Conservation (phyloP, 2,797 vertebrate species). For the Oreochromis mossambicus region DNA sequence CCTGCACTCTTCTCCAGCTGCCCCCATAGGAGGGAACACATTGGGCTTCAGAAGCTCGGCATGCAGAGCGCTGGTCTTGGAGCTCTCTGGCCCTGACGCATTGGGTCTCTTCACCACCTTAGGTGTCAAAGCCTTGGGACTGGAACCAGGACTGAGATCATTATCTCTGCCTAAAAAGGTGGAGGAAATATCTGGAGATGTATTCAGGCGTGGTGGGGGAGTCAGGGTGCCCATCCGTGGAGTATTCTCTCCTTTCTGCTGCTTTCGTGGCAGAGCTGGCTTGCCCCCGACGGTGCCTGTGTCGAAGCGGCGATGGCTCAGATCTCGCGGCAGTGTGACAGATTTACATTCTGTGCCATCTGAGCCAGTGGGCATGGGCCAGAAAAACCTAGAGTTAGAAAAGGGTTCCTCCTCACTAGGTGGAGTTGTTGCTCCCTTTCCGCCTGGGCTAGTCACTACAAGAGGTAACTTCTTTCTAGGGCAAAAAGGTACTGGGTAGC, state of each 20-base stretch:
- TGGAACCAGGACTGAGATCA: slow-evolving; percentile 86
- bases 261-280: slow-evolving; percentile 93
- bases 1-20: slow-evolving; percentile 82
- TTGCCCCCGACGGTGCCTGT: slow-evolving; percentile 87
- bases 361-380: slow-evolving; percentile 83
- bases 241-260: slow-evolving; percentile 78
- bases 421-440: slow-evolving; percentile 69
- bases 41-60: slow-evolving; percentile 78
- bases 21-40: slow-evolving; percentile 71
- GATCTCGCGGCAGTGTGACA: slow-evolving; percentile 89
- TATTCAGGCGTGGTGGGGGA: slow-evolving; percentile 86
- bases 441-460: slow-evolving; percentile 55
- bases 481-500: slow-evolving; percentile 81
- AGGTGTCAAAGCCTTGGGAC: slow-evolving; percentile 85
- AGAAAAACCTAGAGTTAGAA: slow-evolving; percentile 86
- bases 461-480: slow-evolving; percentile 84
- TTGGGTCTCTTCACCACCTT: slow-evolving; percentile 82
- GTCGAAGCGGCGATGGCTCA: slow-evolving; percentile 88
- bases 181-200: slow-evolving; percentile 80
- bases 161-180: slow-evolving; percentile 81
- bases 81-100: slow-evolving; percentile 68
- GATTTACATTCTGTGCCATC: slow-evolving; percentile 88
- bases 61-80: slow-evolving; percentile 80
- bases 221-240: slow-evolving; percentile 82
- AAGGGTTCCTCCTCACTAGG: slow-evolving; percentile 82